Percentiles rank a stretch among this genome's conserved stretches.
Conservation (phyloP, 1,140 invertebrate species). For the Steinernema feltiae region DNA sequence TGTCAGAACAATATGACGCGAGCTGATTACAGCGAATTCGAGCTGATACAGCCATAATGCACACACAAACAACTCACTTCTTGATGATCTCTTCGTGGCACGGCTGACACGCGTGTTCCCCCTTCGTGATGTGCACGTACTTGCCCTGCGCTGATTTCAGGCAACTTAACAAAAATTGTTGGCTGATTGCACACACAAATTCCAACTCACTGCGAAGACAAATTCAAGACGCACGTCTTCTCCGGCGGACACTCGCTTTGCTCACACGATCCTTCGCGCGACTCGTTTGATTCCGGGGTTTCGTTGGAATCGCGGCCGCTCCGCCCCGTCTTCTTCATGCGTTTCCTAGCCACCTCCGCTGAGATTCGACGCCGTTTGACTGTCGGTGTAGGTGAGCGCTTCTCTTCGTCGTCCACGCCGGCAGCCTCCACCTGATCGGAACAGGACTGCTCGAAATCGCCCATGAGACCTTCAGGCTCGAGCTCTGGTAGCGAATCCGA, state of each 20-base stretch:
- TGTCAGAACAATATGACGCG: too few relatives aligned
- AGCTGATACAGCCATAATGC: background rate
- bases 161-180: conserved; percentile 36
- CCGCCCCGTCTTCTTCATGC: conserved; percentile 25
- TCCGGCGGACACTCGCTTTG: conserved; percentile 32
- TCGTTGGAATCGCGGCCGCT: background rate
- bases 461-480: background rate
- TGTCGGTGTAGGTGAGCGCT: background rate
- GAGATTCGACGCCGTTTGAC: background rate
- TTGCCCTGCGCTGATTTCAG: background rate
- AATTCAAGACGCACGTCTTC: conserved; percentile 31
- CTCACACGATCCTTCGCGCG: conserved; percentile 49
- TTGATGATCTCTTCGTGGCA: conserved; percentile 46
- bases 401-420: conserved; percentile 16
- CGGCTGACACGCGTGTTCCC: conserved; percentile 42
- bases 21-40: too few relatives aligned
- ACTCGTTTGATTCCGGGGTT: conserved; percentile 22
- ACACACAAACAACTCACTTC: conserved; percentile 29
- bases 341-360: conserved; percentile 30
- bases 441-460: background rate
- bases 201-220: conserved; percentile 11
- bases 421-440: conserved; percentile 22
- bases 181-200: background rate
- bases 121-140: conserved; percentile 44
- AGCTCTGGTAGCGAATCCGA: background rate